Percentiles rank a stretch among this genome's conserved stretches.
phyloP scores from a whole-genome alignment of 2,113 vertebrate genomes.

The Nothocercus nigrocapillus region DNA sequence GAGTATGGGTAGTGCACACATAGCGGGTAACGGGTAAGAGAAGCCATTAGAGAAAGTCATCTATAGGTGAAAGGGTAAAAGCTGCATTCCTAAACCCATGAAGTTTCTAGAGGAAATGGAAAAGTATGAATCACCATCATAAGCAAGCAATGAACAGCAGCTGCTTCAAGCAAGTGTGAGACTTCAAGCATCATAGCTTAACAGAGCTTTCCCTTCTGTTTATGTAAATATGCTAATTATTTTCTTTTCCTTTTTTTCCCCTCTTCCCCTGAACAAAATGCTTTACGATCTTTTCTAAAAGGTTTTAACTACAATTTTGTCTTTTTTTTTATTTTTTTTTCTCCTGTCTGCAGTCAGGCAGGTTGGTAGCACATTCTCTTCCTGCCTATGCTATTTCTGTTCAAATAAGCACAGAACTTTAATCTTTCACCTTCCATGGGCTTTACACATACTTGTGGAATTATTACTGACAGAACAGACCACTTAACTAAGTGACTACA shows the following conservation, averaged over 20 bases:
- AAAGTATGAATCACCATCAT: neutral
- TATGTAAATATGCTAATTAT: neutral
- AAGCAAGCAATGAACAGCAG: neutral
- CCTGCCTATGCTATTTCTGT: neutral
- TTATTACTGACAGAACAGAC: neutral
- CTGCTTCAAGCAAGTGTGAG: neutral
- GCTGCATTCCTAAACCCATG: neutral
- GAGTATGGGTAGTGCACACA: neutral
- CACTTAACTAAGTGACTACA: neutral
- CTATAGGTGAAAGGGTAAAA: neutral
- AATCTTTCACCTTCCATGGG: neutral
- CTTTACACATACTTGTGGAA: neutral
- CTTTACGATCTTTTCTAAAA: neutral
- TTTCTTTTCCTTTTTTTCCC: neutral
- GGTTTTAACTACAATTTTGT: neutral
- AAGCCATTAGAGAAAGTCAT: neutral
- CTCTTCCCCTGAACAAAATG: neutral
- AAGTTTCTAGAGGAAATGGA: neutral
- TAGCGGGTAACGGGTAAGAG: neutral
- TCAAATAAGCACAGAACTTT: neutral
- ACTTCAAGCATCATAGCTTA: neutral
- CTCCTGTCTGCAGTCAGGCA: neutral
- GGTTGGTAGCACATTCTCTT: rapidly evolving
- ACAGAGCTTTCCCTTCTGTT: neutral
- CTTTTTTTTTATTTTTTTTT: neutral